Percentiles rank a stretch among this genome's conserved stretches.
These are phyloP conservation scores for Ditula angustiorana DNA, from an alignment of 2,888 invertebrate genomes.

Conservation along the genomic window DNA sequence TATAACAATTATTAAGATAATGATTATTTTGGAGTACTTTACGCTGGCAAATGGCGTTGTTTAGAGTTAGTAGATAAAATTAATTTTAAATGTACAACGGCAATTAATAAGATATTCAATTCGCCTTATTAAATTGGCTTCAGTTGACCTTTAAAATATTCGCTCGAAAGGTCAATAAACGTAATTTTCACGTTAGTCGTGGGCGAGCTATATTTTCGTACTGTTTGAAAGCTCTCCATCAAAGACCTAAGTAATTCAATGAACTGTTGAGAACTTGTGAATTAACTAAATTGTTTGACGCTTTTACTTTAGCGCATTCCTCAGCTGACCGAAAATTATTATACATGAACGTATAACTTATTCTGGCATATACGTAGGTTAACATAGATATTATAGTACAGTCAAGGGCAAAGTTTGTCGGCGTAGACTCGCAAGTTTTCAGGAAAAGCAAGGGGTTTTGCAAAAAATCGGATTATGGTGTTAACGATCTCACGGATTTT, in stretches of 20 bases:
- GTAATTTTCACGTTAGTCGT: not conserved
- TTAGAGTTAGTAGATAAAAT: constrained; percentile 1
- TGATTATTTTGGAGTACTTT: not conserved
- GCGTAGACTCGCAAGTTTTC: too few relatives aligned
- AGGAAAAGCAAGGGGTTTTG: too few relatives aligned
- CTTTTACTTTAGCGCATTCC: not conserved
- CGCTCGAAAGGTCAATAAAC: not conserved
- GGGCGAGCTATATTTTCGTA: not conserved
- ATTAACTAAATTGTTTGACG: not conserved
- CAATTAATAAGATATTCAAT: not conserved
- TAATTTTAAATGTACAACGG: constrained; percentile 10
- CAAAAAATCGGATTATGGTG: too few relatives aligned
- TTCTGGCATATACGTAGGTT: too few relatives aligned
- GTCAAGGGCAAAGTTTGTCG: not conserved
- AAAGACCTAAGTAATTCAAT: not conserved
- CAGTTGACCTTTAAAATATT: not conserved
- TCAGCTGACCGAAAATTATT: not conserved
- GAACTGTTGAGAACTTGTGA: not conserved
- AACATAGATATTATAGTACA: too few relatives aligned
- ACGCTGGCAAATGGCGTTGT: constrained; percentile 8
- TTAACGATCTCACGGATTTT: too few relatives aligned
- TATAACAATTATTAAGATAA: constrained; percentile 23
- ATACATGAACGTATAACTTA: not conserved
- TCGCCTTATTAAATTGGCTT: not conserved
- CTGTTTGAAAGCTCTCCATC: not conserved